phyloP scores from a whole-genome alignment of 2,888 invertebrate genomes.

The Protodeltote pygarga region DNA sequence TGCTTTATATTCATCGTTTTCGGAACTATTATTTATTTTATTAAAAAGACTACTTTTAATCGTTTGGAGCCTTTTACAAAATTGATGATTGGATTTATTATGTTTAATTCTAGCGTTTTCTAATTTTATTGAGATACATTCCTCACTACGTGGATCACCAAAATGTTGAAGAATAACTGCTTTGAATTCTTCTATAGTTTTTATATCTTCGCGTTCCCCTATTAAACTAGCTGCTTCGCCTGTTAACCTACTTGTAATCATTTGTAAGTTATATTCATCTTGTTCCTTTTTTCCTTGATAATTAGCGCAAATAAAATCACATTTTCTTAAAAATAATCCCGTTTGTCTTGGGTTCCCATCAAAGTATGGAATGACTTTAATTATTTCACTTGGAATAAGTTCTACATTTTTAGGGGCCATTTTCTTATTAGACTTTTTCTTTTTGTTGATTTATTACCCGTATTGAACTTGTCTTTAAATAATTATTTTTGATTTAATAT shows the following conservation, averaged over 20 bases:
- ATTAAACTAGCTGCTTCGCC: slow-evolving; percentile 18
- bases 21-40: too few species aligned
- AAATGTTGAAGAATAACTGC: slow-evolving; percentile 15
- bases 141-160: slow-evolving; percentile 28
- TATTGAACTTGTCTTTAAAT: too few species aligned
- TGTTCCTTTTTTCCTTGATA: not conserved
- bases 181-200: slow-evolving; percentile 13
- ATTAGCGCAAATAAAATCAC: slow-evolving; percentile 10
- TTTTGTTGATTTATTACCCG: too few species aligned
- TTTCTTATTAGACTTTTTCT: too few species aligned
- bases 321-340: slow-evolving; percentile 15
- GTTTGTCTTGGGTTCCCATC: slow-evolving; percentile 1
- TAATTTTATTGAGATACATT: slow-evolving; percentile 24
- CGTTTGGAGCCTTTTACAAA: slow-evolving; percentile 28
- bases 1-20: too few species aligned
- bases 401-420: not conserved
- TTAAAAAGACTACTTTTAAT: not conserved
- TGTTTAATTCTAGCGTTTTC: slow-evolving; percentile 13
- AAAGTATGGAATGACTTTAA: slow-evolving; percentile 11
- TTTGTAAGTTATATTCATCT: slow-evolving; percentile 12
- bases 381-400: slow-evolving; percentile 6
- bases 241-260: slow-evolving; percentile 15
- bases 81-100: slow-evolving; percentile 21
- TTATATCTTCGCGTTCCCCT: slow-evolving; percentile 16
- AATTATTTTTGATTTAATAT: too few species aligned